Percentiles rank a stretch among this genome's conserved stretches.
phyloP scores from a whole-genome alignment of 2,113 vertebrate genomes.

The Tympanuchus pallidicinctus region DNA sequence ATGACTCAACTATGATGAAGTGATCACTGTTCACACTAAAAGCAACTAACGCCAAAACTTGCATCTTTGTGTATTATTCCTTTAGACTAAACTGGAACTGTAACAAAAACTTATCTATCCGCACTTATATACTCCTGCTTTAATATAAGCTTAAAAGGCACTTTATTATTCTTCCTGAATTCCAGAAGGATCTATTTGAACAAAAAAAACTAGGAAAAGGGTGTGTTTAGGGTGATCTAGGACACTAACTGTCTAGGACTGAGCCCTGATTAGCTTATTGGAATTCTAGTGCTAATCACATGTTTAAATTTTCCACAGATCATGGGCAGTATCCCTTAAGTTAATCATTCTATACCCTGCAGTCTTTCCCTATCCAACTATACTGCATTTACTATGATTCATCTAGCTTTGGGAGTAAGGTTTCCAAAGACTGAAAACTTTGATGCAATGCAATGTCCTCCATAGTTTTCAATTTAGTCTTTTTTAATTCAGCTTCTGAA shows the following conservation, averaged over 20 bases:
- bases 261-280: neutral
- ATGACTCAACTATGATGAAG: slow-evolving; percentile 79
- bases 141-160: neutral
- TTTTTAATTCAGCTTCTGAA: slow-evolving; percentile 27
- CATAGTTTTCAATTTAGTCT: neutral
- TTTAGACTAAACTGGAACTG: slow-evolving; percentile 5
- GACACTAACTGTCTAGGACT: neutral
- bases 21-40: slow-evolving; percentile 70
- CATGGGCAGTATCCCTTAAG: neutral
- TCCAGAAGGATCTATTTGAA: neutral
- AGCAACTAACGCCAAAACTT: slow-evolving; percentile 33
- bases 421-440: neutral
- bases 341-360: neutral
- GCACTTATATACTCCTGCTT: neutral
- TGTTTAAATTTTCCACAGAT: neutral
- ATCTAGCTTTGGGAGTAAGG: neutral
- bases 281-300: neutral
- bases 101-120: neutral
- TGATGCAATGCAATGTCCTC: neutral
- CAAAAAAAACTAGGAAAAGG: neutral
- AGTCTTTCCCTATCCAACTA: neutral
- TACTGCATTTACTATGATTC: neutral
- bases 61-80: slow-evolving; percentile 60
- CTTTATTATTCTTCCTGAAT: neutral
- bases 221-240: neutral